Conservation (phyloP, 2,113 vertebrate genomes). For the Zosterops japonicus region DNA sequence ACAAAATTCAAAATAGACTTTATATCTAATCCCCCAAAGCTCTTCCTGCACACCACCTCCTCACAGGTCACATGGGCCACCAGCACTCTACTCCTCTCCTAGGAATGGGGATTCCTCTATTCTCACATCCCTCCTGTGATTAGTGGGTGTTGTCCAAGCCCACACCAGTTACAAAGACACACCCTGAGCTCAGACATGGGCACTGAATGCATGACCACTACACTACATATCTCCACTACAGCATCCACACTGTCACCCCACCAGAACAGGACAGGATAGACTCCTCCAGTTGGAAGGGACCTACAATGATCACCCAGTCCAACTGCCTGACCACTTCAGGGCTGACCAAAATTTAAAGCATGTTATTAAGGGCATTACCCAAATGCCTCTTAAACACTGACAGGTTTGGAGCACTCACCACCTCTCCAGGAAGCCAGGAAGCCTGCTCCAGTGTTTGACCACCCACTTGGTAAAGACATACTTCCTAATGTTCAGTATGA, state of each 20-base stretch:
- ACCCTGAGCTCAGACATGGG: not conserved
- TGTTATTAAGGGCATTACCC: not conserved
- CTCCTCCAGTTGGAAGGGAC: not conserved
- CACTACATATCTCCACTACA: not conserved
- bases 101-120: not conserved
- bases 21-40: not conserved
- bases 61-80: not conserved
- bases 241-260: not conserved
- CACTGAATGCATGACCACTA: not conserved
- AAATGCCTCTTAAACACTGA: not conserved
- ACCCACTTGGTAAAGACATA: not conserved
- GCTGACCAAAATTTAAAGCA: not conserved
- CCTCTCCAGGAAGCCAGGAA: not conserved
- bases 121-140: not conserved
- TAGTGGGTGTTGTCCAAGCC: too few relatives aligned
- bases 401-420: not conserved
- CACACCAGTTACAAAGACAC: not conserved
- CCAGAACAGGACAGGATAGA: not conserved
- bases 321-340: not conserved
- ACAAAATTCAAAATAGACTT: not conserved
- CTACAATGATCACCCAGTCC: not conserved
- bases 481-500: not conserved
- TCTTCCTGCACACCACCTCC: fast-evolving
- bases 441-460: not conserved
- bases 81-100: not conserved